Evolutionary conservation across 2,797 vertebrate genomes (phyloP).

Genomic region (Pseudocheirus occidentalis): DNA sequence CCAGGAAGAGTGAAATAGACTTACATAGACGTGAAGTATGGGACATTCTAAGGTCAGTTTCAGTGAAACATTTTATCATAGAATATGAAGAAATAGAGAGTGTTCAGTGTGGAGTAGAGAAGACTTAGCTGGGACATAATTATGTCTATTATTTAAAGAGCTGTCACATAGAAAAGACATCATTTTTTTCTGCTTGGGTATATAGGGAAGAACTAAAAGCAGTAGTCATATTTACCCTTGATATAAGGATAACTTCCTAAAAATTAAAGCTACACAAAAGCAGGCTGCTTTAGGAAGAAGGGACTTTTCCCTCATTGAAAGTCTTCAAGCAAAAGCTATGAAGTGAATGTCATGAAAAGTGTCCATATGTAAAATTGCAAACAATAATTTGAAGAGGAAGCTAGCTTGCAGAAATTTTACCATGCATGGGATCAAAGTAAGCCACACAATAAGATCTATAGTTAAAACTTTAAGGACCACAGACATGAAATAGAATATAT

Average conservation of each 20-base stretch:
- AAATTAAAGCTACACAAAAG: background rate
- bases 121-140: background rate
- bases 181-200: background rate
- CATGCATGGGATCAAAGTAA: background rate
- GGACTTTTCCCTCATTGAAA: background rate
- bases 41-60: background rate
- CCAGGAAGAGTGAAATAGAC: background rate
- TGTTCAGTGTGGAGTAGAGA: background rate
- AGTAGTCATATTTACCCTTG: background rate
- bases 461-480: background rate
- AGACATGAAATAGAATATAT: background rate
- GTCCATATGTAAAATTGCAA: background rate
- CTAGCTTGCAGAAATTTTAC: background rate
- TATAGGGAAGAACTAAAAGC: background rate
- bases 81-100: background rate
- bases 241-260: background rate
- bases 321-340: background rate
- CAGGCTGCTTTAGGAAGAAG: background rate
- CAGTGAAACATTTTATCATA: background rate
- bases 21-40: background rate
- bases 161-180: background rate
- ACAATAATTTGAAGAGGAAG: background rate
- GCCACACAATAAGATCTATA: background rate
- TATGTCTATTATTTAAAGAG: background rate
- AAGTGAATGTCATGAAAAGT: background rate